These are phyloP conservation scores for Heliconius melpomene DNA, from an alignment of 1,140 invertebrate species.

Conservation along the genomic window DNA sequence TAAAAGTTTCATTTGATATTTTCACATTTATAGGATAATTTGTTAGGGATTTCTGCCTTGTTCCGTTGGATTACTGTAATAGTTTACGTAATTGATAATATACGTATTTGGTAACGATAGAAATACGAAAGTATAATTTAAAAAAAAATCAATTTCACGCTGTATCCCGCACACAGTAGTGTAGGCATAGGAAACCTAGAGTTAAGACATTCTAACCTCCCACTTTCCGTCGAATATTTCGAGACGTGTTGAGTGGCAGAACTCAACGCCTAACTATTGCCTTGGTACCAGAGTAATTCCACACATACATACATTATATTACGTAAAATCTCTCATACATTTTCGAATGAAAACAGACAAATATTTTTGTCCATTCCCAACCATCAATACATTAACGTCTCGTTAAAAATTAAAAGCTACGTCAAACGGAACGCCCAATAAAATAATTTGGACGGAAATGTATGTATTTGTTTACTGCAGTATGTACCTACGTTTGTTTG, in stretches of 20 bases:
- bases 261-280: too few relatives aligned
- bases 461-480: conserved; percentile 28
- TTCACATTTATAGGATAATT: not conserved
- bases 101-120: not conserved
- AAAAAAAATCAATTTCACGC: too few relatives aligned
- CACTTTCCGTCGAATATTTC: too few relatives aligned
- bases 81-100: not conserved
- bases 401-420: conserved; percentile 16
- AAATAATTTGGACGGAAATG: conserved; percentile 17
- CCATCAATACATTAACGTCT: conserved; percentile 18
- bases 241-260: too few relatives aligned
- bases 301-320: not conserved
- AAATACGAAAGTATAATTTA: too few relatives aligned
- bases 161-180: too few relatives aligned
- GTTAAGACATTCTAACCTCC: too few relatives aligned
- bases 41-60: not conserved
- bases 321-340: not conserved
- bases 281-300: too few relatives aligned
- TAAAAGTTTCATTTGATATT: not conserved
- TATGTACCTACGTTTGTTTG: conserved; percentile 21
- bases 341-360: not conserved
- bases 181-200: too few relatives aligned
- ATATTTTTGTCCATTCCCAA: not conserved
- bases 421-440: conserved; percentile 27
- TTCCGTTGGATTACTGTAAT: not conserved